These are phyloP conservation scores for Ichneumoninae sp. DNA, from an alignment of 2,888 invertebrate species.

Conservation along the genomic window DNA sequence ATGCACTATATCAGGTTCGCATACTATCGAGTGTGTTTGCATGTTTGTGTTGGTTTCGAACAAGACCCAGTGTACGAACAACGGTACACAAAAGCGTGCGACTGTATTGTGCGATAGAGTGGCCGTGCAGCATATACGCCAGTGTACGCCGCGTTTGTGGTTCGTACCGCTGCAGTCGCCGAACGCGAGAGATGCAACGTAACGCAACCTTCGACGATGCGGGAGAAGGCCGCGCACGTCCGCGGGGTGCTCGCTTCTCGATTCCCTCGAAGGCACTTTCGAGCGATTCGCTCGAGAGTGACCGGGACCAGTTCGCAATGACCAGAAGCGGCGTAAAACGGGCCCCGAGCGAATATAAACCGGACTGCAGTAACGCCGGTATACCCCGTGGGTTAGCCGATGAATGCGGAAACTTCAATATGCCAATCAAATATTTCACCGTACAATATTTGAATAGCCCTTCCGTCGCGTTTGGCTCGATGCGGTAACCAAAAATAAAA, in stretches of 20 bases:
- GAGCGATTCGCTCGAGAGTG: neutral
- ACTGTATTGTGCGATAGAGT: neutral
- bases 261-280: conserved; percentile 20
- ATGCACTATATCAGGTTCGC: neutral
- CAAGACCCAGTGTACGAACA: neutral
- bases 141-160: conserved; percentile 8
- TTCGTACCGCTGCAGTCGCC: conserved; percentile 21
- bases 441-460: neutral
- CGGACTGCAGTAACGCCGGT: neutral
- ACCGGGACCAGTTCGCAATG: conserved; percentile 14
- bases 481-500: neutral
- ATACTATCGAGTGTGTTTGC: conserved; percentile 9
- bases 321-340: conserved; percentile 49
- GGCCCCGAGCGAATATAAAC: conserved; percentile 18
- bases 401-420: neutral
- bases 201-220: conserved; percentile 58
- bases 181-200: conserved; percentile 46
- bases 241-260: conserved; percentile 11
- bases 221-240: conserved; percentile 56
- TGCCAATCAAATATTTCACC: neutral
- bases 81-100: conserved; percentile 1
- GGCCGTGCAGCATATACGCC: neutral
- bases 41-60: conserved; percentile 19
- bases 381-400: neutral
- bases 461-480: neutral